phyloP scores from a whole-genome alignment of 1,140 invertebrate genomes.

The Vanessa tameamea region DNA sequence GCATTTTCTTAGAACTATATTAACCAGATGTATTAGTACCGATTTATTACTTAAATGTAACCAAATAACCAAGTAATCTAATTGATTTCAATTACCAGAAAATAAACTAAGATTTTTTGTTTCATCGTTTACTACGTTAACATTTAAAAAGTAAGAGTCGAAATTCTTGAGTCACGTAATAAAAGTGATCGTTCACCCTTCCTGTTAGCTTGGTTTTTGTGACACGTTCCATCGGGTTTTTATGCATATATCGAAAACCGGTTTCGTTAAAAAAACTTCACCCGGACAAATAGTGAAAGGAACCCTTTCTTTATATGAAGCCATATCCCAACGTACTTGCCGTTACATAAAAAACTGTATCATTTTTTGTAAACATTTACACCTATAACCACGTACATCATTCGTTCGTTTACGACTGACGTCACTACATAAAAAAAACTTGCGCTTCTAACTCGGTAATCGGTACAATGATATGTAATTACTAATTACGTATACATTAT shows the following conservation, averaged over 20 bases:
- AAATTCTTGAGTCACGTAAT: background rate
- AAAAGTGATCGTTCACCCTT: background rate
- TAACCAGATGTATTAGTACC: too few species aligned
- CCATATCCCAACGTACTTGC: background rate
- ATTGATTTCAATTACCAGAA: too few species aligned
- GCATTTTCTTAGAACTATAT: too few species aligned
- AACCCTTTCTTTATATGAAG: constrained; percentile 2
- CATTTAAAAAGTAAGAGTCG: constrained; percentile 5
- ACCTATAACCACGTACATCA: background rate
- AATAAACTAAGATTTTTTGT: background rate
- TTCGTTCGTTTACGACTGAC: too few species aligned
- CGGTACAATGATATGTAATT: too few species aligned
- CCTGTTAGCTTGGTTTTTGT: background rate
- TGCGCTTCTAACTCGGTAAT: too few species aligned
- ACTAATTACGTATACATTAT: too few species aligned
- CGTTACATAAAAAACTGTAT: background rate
- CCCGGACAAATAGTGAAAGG: constrained; percentile 10
- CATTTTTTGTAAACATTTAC: background rate
- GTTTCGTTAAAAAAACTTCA: constrained; percentile 15
- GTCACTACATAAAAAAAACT: too few species aligned
- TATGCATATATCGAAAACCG: constrained; percentile 13
- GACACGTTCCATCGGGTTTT: constrained; percentile 6
- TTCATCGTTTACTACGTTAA: too few species aligned
- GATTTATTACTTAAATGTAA: too few species aligned
- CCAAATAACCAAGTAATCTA: too few species aligned